Evolutionary conservation across 1,140 invertebrate genomes (phyloP).

Genomic region (Drosophila chauvacae): DNA sequence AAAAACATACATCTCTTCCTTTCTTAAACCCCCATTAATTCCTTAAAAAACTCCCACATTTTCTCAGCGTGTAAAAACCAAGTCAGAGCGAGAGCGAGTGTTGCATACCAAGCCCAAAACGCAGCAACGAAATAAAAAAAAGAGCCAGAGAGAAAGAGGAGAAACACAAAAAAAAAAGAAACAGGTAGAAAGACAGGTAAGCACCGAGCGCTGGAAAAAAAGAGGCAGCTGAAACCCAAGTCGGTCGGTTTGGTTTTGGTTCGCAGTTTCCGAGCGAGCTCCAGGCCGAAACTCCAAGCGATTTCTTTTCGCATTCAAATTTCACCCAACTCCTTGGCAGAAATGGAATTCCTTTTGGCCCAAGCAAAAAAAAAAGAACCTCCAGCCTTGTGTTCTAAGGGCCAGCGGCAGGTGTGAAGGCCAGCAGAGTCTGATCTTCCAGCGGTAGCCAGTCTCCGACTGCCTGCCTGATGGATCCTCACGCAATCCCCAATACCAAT

Average conservation of each 20-base stretch:
- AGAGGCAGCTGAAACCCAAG: conserved; percentile 64
- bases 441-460: conserved; percentile 24
- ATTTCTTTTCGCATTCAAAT: conserved; percentile 77
- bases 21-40: not conserved
- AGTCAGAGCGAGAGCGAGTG: conserved; percentile 30
- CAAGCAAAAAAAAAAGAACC: not conserved
- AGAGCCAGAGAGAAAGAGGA: conserved; percentile 27
- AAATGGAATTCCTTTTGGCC: conserved; percentile 27
- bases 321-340: conserved; percentile 46
- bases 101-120: conserved; percentile 67
- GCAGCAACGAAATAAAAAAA: conserved; percentile 38
- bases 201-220: conserved; percentile 36
- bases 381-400: conserved; percentile 6
- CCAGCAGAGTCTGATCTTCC: conserved; percentile 8
- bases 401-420: conserved; percentile 64
- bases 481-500: conserved; percentile 40
- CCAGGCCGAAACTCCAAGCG: conserved; percentile 40
- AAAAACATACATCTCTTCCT: too few relatives aligned
- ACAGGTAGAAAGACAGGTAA: conserved; percentile 72
- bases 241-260: conserved; percentile 28
- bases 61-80: conserved; percentile 17
- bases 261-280: conserved; percentile 22
- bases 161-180: conserved; percentile 37
- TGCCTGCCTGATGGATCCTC: conserved; percentile 48
- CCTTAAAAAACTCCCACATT: not conserved